phyloP scores from a whole-genome alignment of 2,113 vertebrate genomes.

The Platanista minor region DNA sequence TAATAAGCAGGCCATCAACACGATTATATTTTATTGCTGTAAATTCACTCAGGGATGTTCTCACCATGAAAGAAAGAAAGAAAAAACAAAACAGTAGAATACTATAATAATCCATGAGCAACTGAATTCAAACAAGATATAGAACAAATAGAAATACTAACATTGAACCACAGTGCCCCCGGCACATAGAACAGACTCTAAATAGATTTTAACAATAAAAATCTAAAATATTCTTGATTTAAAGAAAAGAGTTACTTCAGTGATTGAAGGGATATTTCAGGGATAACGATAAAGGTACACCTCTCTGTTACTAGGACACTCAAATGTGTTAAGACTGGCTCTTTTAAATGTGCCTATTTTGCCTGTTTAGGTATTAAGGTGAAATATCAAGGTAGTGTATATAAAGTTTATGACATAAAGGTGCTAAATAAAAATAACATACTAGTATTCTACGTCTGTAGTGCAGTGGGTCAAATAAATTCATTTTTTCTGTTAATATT shows the following conservation, averaged over 20 bases:
- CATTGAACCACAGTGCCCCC: not conserved
- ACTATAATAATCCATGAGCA: not conserved
- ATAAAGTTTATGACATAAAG: not conserved
- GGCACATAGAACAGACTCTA: not conserved
- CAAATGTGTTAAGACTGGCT: not conserved
- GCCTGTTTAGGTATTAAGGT: not conserved
- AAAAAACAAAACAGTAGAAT: not conserved
- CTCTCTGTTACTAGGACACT: not conserved
- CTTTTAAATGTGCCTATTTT: not conserved
- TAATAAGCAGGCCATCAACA: not conserved
- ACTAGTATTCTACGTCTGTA: not conserved
- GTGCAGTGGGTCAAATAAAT: not conserved
- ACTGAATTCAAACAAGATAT: not conserved
- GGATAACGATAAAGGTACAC: not conserved
- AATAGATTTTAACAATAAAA: slow-evolving; percentile 22
- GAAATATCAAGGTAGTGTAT: not conserved
- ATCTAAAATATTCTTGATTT: not conserved
- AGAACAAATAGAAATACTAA: not conserved
- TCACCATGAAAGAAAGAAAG: not conserved
- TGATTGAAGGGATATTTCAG: not conserved
- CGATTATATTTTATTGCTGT: not conserved
- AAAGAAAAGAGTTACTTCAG: not conserved
- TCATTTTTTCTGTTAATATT: not conserved
- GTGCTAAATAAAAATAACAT: not conserved
- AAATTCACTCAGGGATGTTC: not conserved